A percentile compares a stretch with the other conserved stretches of the same genome.
phyloP scores from a whole-genome alignment of 2,888 invertebrate species.

The Netelia inedita region DNA sequence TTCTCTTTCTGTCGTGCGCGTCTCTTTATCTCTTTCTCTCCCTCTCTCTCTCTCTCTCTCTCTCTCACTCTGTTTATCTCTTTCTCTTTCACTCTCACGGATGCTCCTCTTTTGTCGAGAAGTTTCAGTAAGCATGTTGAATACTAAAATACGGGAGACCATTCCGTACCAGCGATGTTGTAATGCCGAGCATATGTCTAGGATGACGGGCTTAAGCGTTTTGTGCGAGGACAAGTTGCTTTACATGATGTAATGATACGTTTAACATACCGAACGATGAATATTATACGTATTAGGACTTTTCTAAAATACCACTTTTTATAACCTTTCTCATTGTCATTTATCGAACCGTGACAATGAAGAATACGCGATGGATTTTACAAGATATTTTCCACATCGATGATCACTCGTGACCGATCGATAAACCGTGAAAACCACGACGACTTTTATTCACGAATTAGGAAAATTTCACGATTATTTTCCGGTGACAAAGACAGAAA shows the following conservation, averaged over 20 bases:
- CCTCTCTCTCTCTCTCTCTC: too few relatives aligned
- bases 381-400: constrained; percentile 19
- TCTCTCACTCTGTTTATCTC: background rate
- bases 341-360: too few relatives aligned
- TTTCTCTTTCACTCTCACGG: constrained; percentile 18
- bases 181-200: constrained; percentile 36
- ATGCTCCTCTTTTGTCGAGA: constrained; percentile 47
- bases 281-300: background rate
- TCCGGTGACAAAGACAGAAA: constrained; percentile 61
- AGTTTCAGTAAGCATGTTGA: constrained; percentile 45
- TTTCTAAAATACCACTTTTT: too few relatives aligned
- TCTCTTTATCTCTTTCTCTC: constrained; percentile 23
- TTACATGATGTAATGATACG: background rate
- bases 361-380: background rate
- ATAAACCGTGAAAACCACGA: constrained; percentile 43
- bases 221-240: constrained; percentile 33
- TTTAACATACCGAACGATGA: constrained; percentile 9
- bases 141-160: constrained; percentile 53
- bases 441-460: constrained; percentile 64
- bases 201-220: constrained; percentile 29
- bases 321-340: too few relatives aligned
- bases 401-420: constrained; percentile 59
- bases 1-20: background rate
- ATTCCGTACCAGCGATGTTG: constrained; percentile 25
- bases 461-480: constrained; percentile 71